Base-by-base conservation (phyloP, 2,888 invertebrate species). In the Gastracanthus pulcherrimus region DNA sequence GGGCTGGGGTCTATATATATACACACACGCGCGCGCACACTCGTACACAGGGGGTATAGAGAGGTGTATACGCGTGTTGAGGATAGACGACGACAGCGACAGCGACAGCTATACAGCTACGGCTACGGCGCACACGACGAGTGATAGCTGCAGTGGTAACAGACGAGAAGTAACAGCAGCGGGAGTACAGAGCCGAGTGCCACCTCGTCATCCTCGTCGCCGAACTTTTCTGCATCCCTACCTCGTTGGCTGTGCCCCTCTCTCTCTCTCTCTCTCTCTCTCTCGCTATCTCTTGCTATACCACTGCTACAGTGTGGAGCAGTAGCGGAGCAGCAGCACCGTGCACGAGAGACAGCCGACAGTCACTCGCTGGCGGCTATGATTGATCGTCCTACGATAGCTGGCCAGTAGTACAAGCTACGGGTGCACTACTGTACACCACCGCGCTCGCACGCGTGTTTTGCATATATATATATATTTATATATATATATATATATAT, bases 331-430 rank as follows among this genome's bases (percentile, higher is more conserved):
- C 26, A 29, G 26, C 60, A 29, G 48, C 41, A 51, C 70, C 34
- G 64, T 29, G 48, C 51, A 51, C 48, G 26, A 3, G 7, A 3
- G 26, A 29, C 16, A 16, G 70, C 16, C 34, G 55, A 13, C 82
- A 62, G 67, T 71, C 70, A 34, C 74, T 75, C 74, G 80, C 70
- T 31, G 51, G 70, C 69, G 60, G 71, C 74, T 82, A 84, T 83
- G 84, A 84, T 82, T 81, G 83, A 83, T 83, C 71, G 74, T 76
- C 64, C 76, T 60, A 13, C 29, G 76, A 81, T 76, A 58, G 60
- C 19, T 26, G 75, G 31, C 69, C 80, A 60, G 80, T 75, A 19
- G 41, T 38, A 23, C 29, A 69, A n/a, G n/a, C n/a, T n/a, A n/a
- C n/a, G n/a, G n/a, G n/a, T n/a, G n/a, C n/a, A n/a, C n/a, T n/a